Percentiles rank a stretch among this genome's conserved stretches.
Evolutionary conservation across 1,140 invertebrate genomes (phyloP).

Genomic region (Neodiprion virginianus): DNA sequence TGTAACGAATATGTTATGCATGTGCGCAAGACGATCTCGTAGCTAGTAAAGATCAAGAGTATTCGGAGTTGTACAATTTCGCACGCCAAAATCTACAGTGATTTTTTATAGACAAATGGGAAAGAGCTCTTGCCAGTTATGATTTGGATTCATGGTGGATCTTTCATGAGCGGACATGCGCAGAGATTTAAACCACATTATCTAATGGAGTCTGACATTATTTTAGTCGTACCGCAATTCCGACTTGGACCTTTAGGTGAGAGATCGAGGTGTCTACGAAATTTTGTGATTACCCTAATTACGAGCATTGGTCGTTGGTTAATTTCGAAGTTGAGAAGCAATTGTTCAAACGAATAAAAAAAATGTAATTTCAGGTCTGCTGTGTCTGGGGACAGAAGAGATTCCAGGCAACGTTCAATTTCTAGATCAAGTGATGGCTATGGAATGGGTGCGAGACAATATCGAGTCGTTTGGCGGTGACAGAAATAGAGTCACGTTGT

Average conservation of each 20-base stretch:
- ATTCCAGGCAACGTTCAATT: not conserved
- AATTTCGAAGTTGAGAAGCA: not conserved
- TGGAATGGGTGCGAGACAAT: slow-evolving; percentile 56
- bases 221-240: not conserved
- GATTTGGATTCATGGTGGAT: not conserved
- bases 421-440: slow-evolving; percentile 30
- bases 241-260: not conserved
- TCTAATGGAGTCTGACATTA: not conserved
- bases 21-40: not conserved
- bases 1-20: no score
- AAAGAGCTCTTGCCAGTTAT: not conserved
- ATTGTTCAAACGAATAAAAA: not conserved
- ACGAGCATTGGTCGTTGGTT: not conserved
- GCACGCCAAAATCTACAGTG: not conserved
- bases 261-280: not conserved
- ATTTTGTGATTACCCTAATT: not conserved
- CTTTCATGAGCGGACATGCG: not conserved
- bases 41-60: not conserved
- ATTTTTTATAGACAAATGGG: no score
- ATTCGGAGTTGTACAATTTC: not conserved
- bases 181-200: not conserved
- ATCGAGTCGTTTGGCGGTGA: slow-evolving; percentile 41
- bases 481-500: slow-evolving; percentile 36
- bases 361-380: not conserved
- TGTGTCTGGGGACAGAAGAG: not conserved